A percentile compares a stretch with the other conserved stretches of the same genome.
These are phyloP conservation scores for Microtus ochrogaster DNA, from an alignment of 2,113 vertebrate genomes.

Conservation along the genomic window DNA sequence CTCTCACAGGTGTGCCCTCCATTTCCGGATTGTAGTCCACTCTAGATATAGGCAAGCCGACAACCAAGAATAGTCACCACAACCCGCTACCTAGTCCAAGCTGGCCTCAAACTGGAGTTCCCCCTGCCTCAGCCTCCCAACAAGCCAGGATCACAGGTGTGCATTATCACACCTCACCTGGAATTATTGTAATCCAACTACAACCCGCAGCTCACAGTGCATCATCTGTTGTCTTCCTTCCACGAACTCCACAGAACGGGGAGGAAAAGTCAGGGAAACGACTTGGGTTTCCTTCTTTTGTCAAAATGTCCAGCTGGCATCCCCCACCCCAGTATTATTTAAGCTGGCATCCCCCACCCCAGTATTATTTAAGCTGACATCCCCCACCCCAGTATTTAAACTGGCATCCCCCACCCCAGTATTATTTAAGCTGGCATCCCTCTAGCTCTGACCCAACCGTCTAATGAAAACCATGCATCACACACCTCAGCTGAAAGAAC, in stretches of 20 bases:
- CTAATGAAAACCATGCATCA: fast-evolving
- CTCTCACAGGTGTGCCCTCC: neutral
- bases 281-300: neutral
- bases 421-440: neutral
- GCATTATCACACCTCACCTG: neutral
- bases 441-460: fast-evolving
- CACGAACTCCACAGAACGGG: neutral
- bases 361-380: too few relatives aligned
- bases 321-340: too few relatives aligned
- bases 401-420: neutral
- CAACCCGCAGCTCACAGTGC: neutral
- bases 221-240: neutral
- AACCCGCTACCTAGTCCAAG: neutral
- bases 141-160: neutral
- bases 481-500: neutral
- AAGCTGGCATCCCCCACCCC: too few relatives aligned
- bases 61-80: neutral
- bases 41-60: neutral
- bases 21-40: neutral
- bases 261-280: neutral
- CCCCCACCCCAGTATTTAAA: too few relatives aligned
- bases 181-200: neutral
- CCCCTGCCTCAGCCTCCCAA: neutral
- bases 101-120: neutral
- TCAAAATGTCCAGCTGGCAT: neutral